Percentiles rank a stretch among this genome's conserved stretches.
Evolutionary conservation across 1,140 invertebrate genomes (phyloP).

Genomic region (Anoplophora glabripennis): DNA sequence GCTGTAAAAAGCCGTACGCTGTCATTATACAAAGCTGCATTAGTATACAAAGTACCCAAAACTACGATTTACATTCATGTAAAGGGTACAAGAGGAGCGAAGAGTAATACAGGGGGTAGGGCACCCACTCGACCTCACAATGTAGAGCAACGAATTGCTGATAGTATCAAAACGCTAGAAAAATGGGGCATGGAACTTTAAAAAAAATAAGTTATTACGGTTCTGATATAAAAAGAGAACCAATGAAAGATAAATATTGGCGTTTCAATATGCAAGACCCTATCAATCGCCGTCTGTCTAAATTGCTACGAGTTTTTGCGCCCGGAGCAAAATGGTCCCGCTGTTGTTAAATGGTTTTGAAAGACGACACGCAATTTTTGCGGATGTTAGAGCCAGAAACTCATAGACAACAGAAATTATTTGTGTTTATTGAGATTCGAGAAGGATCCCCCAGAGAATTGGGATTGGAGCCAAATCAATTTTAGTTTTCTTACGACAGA

Average conservation of each 20-base stretch:
- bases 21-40: constrained; percentile 18
- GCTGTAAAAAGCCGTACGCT: constrained; percentile 5
- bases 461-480: too few species aligned
- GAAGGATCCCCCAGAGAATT: too few species aligned
- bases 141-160: constrained; percentile 32
- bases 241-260: constrained; percentile 41
- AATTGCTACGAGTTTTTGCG: too few species aligned
- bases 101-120: constrained; percentile 33
- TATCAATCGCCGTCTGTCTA: too few species aligned
- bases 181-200: constrained; percentile 44
- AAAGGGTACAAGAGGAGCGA: constrained; percentile 21
- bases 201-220: constrained; percentile 36
- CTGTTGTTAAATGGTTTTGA: too few species aligned
- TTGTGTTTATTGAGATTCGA: too few species aligned
- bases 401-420: too few species aligned
- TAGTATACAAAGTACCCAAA: constrained; percentile 31
- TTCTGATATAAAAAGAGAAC: constrained; percentile 37
- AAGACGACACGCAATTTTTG: too few species aligned
- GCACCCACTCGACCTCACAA: constrained; percentile 30
- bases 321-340: too few species aligned
- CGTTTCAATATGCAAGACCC: too few species aligned
- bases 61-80: constrained; percentile 27
- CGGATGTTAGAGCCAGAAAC: too few species aligned
- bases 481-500: too few species aligned
- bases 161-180: constrained; percentile 34